Conservation (phyloP, 2,888 invertebrate species). For the Pristionchus maxplancki region DNA sequence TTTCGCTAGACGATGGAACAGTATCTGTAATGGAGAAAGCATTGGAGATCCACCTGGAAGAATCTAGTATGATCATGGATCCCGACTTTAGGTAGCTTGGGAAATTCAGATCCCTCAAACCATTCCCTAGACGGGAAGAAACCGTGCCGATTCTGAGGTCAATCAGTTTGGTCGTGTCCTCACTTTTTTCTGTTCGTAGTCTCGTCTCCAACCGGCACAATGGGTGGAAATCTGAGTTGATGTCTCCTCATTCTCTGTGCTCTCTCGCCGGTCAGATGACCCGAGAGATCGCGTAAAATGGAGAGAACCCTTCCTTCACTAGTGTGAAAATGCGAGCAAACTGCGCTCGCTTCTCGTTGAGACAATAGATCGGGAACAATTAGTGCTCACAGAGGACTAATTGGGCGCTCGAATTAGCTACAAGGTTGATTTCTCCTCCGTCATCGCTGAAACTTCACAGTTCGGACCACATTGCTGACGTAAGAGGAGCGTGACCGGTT, state of each 20-base stretch:
- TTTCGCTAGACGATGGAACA: too few species aligned
- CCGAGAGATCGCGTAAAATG: background rate
- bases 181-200: background rate
- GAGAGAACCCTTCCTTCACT: background rate
- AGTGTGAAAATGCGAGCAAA: background rate
- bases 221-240: background rate
- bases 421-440: too few species aligned
- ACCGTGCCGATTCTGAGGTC: background rate
- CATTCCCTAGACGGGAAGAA: background rate
- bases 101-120: background rate
- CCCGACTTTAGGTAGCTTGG: too few species aligned
- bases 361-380: slow-evolving; percentile 20
- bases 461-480: background rate
- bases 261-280: background rate
- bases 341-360: background rate
- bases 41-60: too few species aligned
- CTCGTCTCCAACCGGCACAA: background rate
- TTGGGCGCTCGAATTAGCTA: background rate
- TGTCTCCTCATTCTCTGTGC: background rate
- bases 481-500: too few species aligned
- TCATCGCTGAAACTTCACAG: background rate
- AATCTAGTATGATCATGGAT: too few species aligned
- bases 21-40: too few species aligned
- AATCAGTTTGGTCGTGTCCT: background rate
- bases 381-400: background rate